Percentiles rank a stretch among this genome's conserved stretches.
phyloP scores from a whole-genome alignment of 2,797 vertebrate species.

The Odontamblyopus rebecca region DNA sequence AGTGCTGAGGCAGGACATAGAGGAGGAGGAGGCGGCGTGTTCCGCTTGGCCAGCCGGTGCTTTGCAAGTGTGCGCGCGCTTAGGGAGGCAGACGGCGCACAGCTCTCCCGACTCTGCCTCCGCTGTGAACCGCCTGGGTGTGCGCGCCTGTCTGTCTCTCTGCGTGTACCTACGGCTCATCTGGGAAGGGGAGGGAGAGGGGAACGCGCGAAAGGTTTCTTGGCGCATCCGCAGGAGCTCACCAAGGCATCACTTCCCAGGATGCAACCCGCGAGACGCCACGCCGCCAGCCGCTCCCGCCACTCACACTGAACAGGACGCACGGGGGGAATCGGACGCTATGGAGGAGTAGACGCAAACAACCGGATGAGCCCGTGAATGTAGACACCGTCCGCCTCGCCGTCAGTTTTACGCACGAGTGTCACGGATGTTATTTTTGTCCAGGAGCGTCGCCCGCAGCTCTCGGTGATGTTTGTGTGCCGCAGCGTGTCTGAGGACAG shows the following conservation, averaged over 20 bases:
- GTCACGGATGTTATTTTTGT: slow-evolving; percentile 40
- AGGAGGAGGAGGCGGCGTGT: slow-evolving; percentile 55
- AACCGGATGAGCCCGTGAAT: slow-evolving; percentile 22
- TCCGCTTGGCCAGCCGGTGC: slow-evolving; percentile 79
- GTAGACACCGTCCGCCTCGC: slow-evolving; percentile 3
- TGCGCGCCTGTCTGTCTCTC: slow-evolving; percentile 37
- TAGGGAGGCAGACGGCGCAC: slow-evolving; percentile 43
- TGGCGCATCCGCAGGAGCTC: slow-evolving; percentile 72
- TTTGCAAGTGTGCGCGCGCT: slow-evolving; percentile 60
- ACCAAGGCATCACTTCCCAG: slow-evolving; percentile 59
- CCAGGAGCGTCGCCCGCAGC: slow-evolving; percentile 39
- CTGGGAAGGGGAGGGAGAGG: slow-evolving; percentile 30
- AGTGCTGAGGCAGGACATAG: slow-evolving; percentile 9
- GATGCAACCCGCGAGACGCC: slow-evolving; percentile 63
- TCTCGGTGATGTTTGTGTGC: slow-evolving; percentile 56
- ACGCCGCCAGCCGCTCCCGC: slow-evolving; percentile 47
- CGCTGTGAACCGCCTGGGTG: slow-evolving; percentile 11
- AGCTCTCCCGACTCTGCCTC: slow-evolving; percentile 13
- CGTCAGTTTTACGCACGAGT: slow-evolving; percentile 39
- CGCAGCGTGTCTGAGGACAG: slow-evolving; percentile 38
- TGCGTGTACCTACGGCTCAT: slow-evolving; percentile 14
- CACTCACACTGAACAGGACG: slow-evolving; percentile 20
- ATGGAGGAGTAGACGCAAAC: slow-evolving; percentile 49
- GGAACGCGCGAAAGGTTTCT: slow-evolving; percentile 30
- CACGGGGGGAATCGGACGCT: slow-evolving; percentile 1